A percentile compares a stretch with the other conserved stretches of the same genome.
phyloP scores from a whole-genome alignment of 2,888 invertebrate species.

The Drosophila putrida region DNA sequence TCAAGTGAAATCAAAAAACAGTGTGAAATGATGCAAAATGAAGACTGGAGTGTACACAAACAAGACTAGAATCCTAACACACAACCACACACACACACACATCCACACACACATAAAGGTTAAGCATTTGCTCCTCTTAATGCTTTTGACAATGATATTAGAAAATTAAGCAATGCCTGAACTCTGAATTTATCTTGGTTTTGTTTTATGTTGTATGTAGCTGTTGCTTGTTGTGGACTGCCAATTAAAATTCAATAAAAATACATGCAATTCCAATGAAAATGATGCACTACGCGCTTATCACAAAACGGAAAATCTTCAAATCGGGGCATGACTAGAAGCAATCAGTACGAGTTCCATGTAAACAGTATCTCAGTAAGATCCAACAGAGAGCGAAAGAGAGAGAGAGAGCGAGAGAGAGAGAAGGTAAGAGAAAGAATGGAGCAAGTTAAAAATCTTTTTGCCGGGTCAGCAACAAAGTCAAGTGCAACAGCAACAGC shows the following conservation, averaged over 20 bases:
- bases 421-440: slow-evolving; percentile 19
- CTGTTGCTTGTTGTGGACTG: slow-evolving; percentile 51
- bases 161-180: slow-evolving; percentile 8
- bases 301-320: slow-evolving; percentile 74
- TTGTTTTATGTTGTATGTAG: slow-evolving; percentile 39
- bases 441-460: slow-evolving; percentile 61
- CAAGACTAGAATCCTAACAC: not conserved
- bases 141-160: slow-evolving; percentile 2
- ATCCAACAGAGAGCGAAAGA: slow-evolving; percentile 33
- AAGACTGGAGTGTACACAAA: not conserved
- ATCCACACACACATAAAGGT: not conserved
- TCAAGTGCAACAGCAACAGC: slow-evolving; percentile 77
- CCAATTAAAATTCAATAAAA: slow-evolving; percentile 83
- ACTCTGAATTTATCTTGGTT: slow-evolving; percentile 13
- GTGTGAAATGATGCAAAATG: not conserved
- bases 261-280: slow-evolving; percentile 77
- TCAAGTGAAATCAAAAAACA: slow-evolving; percentile 37
- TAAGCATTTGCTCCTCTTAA: no score
- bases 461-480: slow-evolving; percentile 74
- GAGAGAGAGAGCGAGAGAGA: slow-evolving; percentile 25
- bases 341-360: slow-evolving; percentile 85
- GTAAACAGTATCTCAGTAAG: slow-evolving; percentile 82
- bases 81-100: not conserved
- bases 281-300: slow-evolving; percentile 66
- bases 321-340: slow-evolving; percentile 84